A percentile compares a stretch with the other conserved stretches of the same genome.
Conservation (phyloP, 2,113 vertebrate species). For the Tychaedon coryphoeus region DNA sequence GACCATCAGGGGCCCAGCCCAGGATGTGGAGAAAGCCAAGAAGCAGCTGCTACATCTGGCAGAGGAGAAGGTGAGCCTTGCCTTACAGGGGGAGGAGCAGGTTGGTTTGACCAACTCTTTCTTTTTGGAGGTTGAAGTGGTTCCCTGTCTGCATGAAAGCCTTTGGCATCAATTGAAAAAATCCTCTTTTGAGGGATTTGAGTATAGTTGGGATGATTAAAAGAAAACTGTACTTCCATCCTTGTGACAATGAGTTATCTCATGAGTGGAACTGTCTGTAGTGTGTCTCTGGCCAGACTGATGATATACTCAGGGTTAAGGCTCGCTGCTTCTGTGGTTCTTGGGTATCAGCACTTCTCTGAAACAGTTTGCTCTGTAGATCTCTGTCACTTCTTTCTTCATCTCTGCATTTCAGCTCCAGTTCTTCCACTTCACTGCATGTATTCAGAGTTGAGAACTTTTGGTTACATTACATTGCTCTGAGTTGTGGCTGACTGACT, state of each 20-base stretch:
- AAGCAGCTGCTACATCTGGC: conserved; percentile 94
- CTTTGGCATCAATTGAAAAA: neutral
- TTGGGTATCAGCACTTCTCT: neutral
- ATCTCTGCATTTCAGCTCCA: neutral
- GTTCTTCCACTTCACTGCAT: neutral
- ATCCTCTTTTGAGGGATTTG: neutral
- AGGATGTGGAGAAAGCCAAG: conserved; percentile 95
- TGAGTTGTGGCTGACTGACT: neutral
- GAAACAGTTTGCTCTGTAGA: neutral
- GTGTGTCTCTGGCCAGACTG: neutral
- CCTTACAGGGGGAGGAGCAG: neutral
- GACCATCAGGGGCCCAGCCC: conserved; percentile 91
- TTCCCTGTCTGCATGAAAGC: neutral
- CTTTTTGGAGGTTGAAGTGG: neutral
- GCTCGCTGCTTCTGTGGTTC: neutral
- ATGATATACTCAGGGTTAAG: neutral
- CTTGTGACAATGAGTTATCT: neutral
- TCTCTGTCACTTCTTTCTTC: neutral
- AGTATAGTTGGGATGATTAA: neutral
- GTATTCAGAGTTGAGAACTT: neutral
- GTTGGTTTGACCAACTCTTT: neutral
- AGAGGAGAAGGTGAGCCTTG: conserved; percentile 89
- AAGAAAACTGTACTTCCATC: neutral
- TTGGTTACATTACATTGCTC: neutral
- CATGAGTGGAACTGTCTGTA: neutral